Conservation (phyloP, 2,797 vertebrate genomes). For the Betta splendens region DNA sequence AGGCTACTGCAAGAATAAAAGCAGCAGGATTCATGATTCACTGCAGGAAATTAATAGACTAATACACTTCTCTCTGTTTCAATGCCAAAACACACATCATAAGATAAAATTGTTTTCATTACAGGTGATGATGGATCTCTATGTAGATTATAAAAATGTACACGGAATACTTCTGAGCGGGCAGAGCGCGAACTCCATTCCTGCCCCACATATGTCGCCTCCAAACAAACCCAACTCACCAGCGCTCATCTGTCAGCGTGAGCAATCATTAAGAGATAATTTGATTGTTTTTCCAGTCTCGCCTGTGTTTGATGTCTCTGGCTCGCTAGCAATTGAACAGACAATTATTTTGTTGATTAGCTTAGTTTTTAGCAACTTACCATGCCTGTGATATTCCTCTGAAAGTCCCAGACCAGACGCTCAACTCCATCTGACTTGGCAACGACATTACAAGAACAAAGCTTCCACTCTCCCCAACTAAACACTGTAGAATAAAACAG, state of each 20-base stretch:
- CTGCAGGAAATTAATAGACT: conserved; percentile 75
- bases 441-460: conserved; percentile 58
- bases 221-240: conserved; percentile 41
- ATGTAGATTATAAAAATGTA: conserved; percentile 49
- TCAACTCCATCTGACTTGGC: conserved; percentile 79
- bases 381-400: conserved; percentile 77
- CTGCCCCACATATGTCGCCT: conserved; percentile 42
- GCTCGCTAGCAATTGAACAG: conserved; percentile 70
- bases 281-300: conserved; percentile 73
- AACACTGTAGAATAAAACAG: conserved; percentile 63
- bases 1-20: conserved; percentile 66
- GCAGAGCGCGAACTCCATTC: conserved; percentile 35
- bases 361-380: conserved; percentile 75
- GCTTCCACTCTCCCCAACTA: conserved; percentile 59
- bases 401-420: conserved; percentile 79
- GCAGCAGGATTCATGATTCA: conserved; percentile 72
- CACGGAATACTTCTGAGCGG: conserved; percentile 29
- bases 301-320: conserved; percentile 74
- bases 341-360: conserved; percentile 80
- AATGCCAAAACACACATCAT: conserved; percentile 64
- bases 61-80: conserved; percentile 65
- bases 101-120: conserved; percentile 66
- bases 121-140: conserved; percentile 73
- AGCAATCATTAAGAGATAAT: conserved; percentile 77
- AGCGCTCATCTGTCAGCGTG: conserved; percentile 71